These are phyloP conservation scores for Macroramphosus scolopax DNA, from an alignment of 2,797 vertebrate genomes.

Conservation along the genomic window DNA sequence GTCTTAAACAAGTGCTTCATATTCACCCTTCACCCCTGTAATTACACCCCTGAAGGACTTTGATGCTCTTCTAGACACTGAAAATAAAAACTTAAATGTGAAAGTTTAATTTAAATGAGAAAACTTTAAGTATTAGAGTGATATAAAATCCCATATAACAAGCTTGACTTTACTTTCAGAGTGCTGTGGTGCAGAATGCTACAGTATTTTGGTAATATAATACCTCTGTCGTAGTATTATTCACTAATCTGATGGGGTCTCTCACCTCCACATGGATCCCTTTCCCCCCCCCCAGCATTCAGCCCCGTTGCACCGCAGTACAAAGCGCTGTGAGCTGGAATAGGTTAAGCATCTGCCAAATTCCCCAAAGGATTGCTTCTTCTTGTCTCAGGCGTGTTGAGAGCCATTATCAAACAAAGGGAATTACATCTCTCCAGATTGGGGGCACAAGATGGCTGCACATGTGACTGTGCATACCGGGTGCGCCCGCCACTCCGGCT, in stretches of 20 bases:
- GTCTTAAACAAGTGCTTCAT: too few species aligned
- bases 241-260: slow-evolving; percentile 1
- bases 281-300: neutral
- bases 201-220: neutral
- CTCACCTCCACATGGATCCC: slow-evolving; percentile 10
- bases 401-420: slow-evolving; percentile 55
- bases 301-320: neutral
- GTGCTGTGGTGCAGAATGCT: neutral
- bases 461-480: slow-evolving; percentile 49
- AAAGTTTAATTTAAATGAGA: too few species aligned
- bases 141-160: too few species aligned
- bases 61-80: too few species aligned
- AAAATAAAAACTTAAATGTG: too few species aligned
- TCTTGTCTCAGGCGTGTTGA: slow-evolving; percentile 51
- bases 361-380: slow-evolving; percentile 43
- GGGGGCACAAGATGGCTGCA: slow-evolving; percentile 61
- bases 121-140: too few species aligned
- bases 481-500: slow-evolving; percentile 43
- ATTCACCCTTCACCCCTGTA: too few species aligned
- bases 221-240: neutral
- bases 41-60: too few species aligned
- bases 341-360: slow-evolving; percentile 43
- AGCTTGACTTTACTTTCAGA: too few species aligned
- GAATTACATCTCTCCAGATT: slow-evolving; percentile 59
- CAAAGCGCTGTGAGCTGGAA: slow-evolving; percentile 25